phyloP scores from a whole-genome alignment of 2,888 invertebrate genomes.

The Pomacea canaliculata region DNA sequence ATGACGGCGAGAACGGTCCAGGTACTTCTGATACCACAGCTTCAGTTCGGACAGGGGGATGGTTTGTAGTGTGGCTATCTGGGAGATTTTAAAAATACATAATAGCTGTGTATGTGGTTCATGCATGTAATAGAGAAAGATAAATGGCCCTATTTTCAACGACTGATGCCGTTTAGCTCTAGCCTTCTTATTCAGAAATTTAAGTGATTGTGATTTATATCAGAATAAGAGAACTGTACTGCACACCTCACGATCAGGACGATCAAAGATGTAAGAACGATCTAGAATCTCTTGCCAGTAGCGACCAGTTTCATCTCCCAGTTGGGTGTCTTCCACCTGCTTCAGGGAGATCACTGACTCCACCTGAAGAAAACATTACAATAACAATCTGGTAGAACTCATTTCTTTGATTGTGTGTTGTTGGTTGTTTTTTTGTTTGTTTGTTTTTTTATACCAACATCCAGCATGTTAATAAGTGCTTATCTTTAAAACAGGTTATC shows the following conservation, averaged over 20 bases:
- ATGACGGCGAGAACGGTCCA: conserved; percentile 6
- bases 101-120: too few species aligned
- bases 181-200: too few species aligned
- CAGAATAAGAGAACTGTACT: too few species aligned
- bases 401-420: neutral
- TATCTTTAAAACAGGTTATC: too few species aligned
- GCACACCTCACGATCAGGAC: conserved; percentile 77
- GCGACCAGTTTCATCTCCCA: conserved; percentile 81
- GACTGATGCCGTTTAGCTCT: too few species aligned
- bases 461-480: neutral
- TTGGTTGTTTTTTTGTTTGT: too few species aligned
- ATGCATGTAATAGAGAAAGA: too few species aligned
- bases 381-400: neutral
- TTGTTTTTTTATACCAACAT: neutral
- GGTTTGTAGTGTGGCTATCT: conserved; percentile 17
- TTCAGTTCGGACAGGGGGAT: conserved; percentile 22
- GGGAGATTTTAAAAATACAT: neutral
- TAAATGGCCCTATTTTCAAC: too few species aligned
- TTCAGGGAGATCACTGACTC: conserved; percentile 82
- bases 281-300: conserved; percentile 85
- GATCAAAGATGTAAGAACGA: conserved; percentile 83
- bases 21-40: conserved; percentile 25
- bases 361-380: conserved; percentile 39
- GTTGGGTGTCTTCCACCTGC: conserved; percentile 80
- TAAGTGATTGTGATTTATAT: too few species aligned